Conservation (phyloP, 2,797 vertebrate species). For the Apodemus agrarius region DNA sequence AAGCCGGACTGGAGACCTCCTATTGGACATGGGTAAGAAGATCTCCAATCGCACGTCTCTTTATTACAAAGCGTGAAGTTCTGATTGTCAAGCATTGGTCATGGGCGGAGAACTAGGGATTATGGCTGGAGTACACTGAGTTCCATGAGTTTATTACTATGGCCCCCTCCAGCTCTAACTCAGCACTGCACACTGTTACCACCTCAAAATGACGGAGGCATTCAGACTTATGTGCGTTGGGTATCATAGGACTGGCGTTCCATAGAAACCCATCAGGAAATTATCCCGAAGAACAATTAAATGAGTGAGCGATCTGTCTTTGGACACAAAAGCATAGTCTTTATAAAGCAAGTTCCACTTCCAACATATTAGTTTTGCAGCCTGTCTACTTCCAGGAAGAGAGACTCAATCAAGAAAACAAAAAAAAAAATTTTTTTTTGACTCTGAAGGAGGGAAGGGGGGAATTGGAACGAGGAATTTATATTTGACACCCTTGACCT, state of each 20-base stretch:
- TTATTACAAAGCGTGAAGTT: neutral
- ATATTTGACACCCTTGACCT: neutral
- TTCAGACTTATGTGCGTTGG: neutral
- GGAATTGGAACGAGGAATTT: neutral
- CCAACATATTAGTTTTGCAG: neutral
- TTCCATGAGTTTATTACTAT: neutral
- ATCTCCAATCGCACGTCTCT: neutral
- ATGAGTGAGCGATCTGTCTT: slow-evolving; percentile 2
- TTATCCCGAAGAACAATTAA: neutral
- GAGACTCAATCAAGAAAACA: neutral
- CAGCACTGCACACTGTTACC: neutral
- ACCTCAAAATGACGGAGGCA: neutral
- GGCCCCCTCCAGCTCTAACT: neutral
- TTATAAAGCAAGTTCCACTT: slow-evolving; percentile 4
- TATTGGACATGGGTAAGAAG: slow-evolving; percentile 98
- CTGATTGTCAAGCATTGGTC: neutral
- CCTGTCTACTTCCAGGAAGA: neutral
- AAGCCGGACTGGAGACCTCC: slow-evolving; percentile 98
- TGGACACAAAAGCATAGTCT: neutral
- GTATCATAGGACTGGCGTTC: neutral
- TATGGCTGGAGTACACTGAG: neutral
- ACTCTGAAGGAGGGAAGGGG: neutral
- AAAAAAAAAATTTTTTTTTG: neutral
- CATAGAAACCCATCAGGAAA: slow-evolving; percentile 13
- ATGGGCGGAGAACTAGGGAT: neutral